Conservation (phyloP, 2,113 vertebrate species). For the Macquaria ambigua region DNA sequence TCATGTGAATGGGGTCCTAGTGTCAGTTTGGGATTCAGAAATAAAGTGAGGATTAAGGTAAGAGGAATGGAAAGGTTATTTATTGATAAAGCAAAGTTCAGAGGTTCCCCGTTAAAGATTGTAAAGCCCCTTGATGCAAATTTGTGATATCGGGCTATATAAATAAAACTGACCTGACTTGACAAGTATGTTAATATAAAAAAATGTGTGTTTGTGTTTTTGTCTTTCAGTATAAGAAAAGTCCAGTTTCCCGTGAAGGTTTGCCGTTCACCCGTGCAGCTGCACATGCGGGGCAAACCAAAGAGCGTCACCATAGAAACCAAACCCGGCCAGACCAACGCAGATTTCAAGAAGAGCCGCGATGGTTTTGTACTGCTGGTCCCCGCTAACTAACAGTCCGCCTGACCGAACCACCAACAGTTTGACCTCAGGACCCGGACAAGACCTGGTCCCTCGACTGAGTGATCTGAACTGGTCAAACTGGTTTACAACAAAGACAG, state of each 20-base stretch:
- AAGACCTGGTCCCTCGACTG: not conserved
- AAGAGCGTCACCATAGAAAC: slow-evolving; percentile 85
- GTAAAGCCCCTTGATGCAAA: no score
- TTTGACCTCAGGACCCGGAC: not conserved
- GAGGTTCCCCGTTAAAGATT: no score
- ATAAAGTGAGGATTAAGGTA: not conserved
- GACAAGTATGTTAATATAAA: not conserved
- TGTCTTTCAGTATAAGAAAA: slow-evolving; percentile 82
- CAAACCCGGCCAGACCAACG: slow-evolving; percentile 61
- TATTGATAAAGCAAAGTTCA: not conserved
- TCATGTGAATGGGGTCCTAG: not conserved
- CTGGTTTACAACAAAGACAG: not conserved
- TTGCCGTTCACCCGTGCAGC: slow-evolving; percentile 79
- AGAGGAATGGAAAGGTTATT: not conserved
- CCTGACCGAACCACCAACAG: not conserved
- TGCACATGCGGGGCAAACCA: slow-evolving; percentile 84
- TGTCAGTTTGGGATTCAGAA: not conserved
- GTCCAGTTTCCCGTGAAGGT: slow-evolving; percentile 85
- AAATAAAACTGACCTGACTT: no score
- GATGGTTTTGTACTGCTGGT: slow-evolving; percentile 87
- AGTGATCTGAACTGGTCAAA: not conserved
- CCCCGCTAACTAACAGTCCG: slow-evolving; percentile 68
- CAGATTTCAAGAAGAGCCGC: slow-evolving; percentile 88
- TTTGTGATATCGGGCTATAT: no score
- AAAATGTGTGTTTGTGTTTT: slow-evolving; percentile 35